Conservation (phyloP, 2,113 vertebrate species). For the Albula glossodonta region DNA sequence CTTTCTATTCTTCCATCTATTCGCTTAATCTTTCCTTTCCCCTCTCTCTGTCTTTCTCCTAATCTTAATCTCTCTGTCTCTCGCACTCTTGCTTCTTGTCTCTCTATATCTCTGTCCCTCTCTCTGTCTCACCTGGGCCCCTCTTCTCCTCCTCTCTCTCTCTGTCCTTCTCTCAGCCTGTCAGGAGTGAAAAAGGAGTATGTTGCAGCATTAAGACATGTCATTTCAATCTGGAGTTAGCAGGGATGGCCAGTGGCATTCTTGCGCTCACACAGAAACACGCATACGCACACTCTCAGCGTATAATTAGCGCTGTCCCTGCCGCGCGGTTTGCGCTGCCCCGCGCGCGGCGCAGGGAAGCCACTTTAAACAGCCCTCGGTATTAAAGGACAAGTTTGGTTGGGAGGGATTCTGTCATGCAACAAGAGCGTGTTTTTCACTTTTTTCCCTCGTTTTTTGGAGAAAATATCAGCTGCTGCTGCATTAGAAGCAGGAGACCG, state of each 20-base stretch:
- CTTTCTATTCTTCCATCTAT: too few species aligned
- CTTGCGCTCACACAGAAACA: slow-evolving; percentile 45
- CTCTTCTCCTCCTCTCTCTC: not conserved
- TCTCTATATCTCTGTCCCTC: too few species aligned
- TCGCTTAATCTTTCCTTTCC: too few species aligned
- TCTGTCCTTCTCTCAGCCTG: slow-evolving; percentile 5
- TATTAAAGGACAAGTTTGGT: slow-evolving; percentile 83
- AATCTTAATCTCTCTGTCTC: too few species aligned
- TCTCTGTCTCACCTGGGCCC: not conserved
- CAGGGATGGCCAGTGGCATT: slow-evolving; percentile 51
- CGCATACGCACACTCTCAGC: slow-evolving; percentile 62
- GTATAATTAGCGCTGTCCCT: slow-evolving; percentile 75
- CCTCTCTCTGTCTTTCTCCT: too few species aligned
- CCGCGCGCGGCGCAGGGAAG: slow-evolving; percentile 72
- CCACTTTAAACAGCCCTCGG: slow-evolving; percentile 70
- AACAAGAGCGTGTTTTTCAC: slow-evolving; percentile 75
- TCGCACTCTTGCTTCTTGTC: too few species aligned
- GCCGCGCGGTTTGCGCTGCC: slow-evolving; percentile 70
- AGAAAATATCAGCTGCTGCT: slow-evolving; percentile 44
- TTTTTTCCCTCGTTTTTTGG: slow-evolving; percentile 57
- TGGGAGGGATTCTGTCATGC: slow-evolving; percentile 79
- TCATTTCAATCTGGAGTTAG: slow-evolving; percentile 55
- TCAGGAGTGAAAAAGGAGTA: slow-evolving; percentile 26
- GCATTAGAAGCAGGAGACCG: slow-evolving; percentile 61
- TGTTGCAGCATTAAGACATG: slow-evolving; percentile 70